Base-by-base conservation (phyloP, 2,888 invertebrate species). In the Aphelenchoides bicaudatus region DNA sequence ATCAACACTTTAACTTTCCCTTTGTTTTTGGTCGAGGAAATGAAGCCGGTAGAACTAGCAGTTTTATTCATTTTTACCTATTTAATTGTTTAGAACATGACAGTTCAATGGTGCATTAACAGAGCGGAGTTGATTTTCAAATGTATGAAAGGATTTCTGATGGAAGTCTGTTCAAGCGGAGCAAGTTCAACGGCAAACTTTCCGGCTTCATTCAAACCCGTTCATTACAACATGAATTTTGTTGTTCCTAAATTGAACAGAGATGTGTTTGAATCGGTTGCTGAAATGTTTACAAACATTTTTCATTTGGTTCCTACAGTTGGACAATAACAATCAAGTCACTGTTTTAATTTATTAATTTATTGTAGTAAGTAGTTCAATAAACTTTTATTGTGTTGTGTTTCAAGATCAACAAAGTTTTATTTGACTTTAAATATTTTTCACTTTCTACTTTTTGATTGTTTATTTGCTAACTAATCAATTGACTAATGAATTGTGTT, bases 111-210 rank as follows among this genome's bases (percentile, higher is more conserved):
- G 96, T 96, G 94, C 81, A 85, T 89, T 78, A 88, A 91, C 74
- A 84, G 96, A 73, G 94, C 96, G 0, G 98, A 98, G 82, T 84
- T 98, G 65, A 89, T 98, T 59, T 91, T 94, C 78, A 98, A 99
- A 82, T 99, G 98, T 82, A 90, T 93, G 53, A 99, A 98, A 83
- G 98, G 98, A 2, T 98, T 96, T 82, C 90, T 98, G 89, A 91
- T 99, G 81, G 98, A 98, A 84, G 90, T 74, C 23, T 73, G 72
- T 48, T 54, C 61, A 3, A 63, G 59, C 8, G 62, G 62, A n/a
- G 31, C 58, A n/a, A 23, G 31, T 13, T 63, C 63, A 10, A 52
- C 31, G 39, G 56, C 56, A 2, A 48, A 37, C 5, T 55, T 56
- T 34, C 59, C 59, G 10, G 39, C 25, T 25, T 50, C 48, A 27